Evolutionary conservation across 2,797 vertebrate species (phyloP), one percentile per base, ranked within the genome.

Genomic region (Spheniscus humboldti): DNA sequence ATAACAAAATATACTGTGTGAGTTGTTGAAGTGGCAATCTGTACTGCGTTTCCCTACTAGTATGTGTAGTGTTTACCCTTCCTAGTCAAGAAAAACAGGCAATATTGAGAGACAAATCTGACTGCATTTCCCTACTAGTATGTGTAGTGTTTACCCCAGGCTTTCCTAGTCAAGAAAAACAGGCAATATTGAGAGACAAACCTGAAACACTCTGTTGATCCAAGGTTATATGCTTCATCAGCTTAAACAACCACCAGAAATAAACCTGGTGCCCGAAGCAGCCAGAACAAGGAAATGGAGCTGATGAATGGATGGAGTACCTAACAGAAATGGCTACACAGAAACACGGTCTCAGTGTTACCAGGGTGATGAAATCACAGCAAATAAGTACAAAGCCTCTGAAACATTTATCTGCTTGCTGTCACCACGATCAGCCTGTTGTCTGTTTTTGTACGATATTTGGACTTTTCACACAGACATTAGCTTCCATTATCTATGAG

Each of bases 271-370:
- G 41, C 28, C 56, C 1, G 0, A 67, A 82, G 56, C 35, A 95
- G 59, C 41, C 74, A 79, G 74, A 53, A 59, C 1, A 7, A 81
- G 59, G 55, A 92, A 92, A 64, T 1, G 3, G 30, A 88, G 43
- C n/a, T 74, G 67, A 41, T 45, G 77, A 85, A 73, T 0, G 1
- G n/a, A 67, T 28, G 39, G 47, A 78, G n/a, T n/a, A 66, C 0
- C 0, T 11, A 14, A 56, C 2, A 67, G 76, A 76, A 92, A 81
- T 45, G 52, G 57, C 50, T 76, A 47, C 67, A 86, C 2, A 88
- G 83, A 75, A 80, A 52, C 2, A 11, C 0, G 0, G n/a, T 20
- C 24, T 5, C 2, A 39, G 39, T 24, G 47, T 57, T 35, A 33
- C 28, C 79, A 78, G n/a, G 39, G 30, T 20, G 55, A 68, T n/a